phyloP scores from a whole-genome alignment of 2,888 invertebrate genomes.

The Nasonia oneida region DNA sequence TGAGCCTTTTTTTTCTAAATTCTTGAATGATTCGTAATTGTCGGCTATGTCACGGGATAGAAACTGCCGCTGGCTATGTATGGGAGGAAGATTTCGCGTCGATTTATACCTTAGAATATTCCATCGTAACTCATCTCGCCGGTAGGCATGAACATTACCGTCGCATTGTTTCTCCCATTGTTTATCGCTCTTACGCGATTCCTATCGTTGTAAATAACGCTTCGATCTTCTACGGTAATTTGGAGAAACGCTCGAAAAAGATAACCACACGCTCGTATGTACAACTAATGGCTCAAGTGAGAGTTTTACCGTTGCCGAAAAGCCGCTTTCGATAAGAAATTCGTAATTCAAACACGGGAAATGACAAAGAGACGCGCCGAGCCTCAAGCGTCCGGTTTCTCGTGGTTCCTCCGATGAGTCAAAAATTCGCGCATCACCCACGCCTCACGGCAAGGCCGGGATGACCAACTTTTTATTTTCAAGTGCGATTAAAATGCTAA shows the following conservation, averaged over 20 bases:
- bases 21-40: slow-evolving; percentile 9
- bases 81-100: not conserved
- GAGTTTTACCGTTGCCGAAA: not conserved
- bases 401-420: slow-evolving; percentile 24
- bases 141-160: not conserved
- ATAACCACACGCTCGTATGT: not conserved
- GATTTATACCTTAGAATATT: not conserved
- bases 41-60: not conserved
- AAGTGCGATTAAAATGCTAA: not conserved
- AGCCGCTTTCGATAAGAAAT: slow-evolving; percentile 34
- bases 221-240: no score
- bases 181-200: not conserved
- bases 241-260: not conserved
- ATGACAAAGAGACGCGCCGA: slow-evolving; percentile 16
- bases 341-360: slow-evolving; percentile 31
- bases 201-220: no score
- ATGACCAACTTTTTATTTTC: slow-evolving; percentile 8
- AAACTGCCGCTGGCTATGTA: not conserved
- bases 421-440: slow-evolving; percentile 24
- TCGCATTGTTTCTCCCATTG: slow-evolving; percentile 5
- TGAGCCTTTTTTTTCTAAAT: not conserved
- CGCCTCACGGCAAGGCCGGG: slow-evolving; percentile 8
- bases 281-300: not conserved
- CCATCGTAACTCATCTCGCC: not conserved
- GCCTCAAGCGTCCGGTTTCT: slow-evolving; percentile 42